These are phyloP conservation scores for Trachops cirrhosus DNA, from an alignment of 2,797 vertebrate species.

Conservation along the genomic window DNA sequence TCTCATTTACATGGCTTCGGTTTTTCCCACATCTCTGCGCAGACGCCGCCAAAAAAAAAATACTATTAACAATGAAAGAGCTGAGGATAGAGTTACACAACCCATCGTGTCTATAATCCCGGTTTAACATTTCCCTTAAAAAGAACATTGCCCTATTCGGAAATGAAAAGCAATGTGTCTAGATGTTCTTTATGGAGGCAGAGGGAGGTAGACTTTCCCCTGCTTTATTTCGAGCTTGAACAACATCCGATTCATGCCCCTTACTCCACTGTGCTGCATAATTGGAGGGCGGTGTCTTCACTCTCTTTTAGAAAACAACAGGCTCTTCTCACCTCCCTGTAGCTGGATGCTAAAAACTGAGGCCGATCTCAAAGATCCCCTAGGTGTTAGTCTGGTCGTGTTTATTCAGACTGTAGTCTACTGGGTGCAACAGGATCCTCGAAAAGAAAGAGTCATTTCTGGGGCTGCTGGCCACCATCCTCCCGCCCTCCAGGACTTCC, in stretches of 20 bases:
- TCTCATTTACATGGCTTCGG: slow-evolving; percentile 72
- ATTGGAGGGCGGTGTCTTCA: slow-evolving; percentile 62
- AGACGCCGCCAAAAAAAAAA: slow-evolving; percentile 18
- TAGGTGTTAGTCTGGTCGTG: neutral
- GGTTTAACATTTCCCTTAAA: slow-evolving; percentile 75
- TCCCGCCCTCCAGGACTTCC: neutral
- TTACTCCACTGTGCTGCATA: slow-evolving; percentile 65
- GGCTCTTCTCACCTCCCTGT: neutral
- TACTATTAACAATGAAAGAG: slow-evolving; percentile 61
- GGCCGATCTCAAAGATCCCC: neutral
- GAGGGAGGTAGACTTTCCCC: slow-evolving; percentile 69
- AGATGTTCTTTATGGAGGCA: slow-evolving; percentile 69
- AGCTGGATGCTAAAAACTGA: neutral
- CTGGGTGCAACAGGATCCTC: neutral
- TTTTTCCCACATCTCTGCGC: slow-evolving; percentile 61
- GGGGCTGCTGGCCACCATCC: neutral
- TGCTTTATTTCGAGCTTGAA: slow-evolving; percentile 72
- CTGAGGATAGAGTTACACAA: slow-evolving; percentile 71
- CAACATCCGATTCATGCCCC: slow-evolving; percentile 74
- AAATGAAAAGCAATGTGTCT: slow-evolving; percentile 73
- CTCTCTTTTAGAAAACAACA: neutral
- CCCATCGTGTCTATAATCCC: slow-evolving; percentile 73
- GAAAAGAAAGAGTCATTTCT: neutral
- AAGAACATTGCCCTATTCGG: slow-evolving; percentile 68
- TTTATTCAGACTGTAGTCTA: neutral